Conservation (phyloP, 2,113 vertebrate species). For the Brachyhypopomus gauderio region DNA sequence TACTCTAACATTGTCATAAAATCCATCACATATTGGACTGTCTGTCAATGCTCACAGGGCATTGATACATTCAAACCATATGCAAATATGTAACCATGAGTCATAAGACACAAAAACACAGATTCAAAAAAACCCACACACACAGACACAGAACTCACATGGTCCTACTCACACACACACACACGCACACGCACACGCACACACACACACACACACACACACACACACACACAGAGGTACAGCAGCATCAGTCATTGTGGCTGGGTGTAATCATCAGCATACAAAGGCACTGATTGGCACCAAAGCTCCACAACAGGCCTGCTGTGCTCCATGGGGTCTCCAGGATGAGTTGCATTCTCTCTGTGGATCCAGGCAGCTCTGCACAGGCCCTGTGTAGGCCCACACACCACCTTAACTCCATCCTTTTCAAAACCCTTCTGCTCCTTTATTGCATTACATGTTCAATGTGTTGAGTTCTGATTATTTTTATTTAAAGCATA, state of each 20-base stretch:
- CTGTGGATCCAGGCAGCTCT: not conserved
- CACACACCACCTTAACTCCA: not conserved
- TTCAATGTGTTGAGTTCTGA: not conserved
- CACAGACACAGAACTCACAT: slow-evolving; percentile 19
- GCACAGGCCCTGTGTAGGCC: not conserved
- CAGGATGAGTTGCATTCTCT: not conserved
- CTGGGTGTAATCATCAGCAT: slow-evolving; percentile 36
- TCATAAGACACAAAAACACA: slow-evolving; percentile 4
- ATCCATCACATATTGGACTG: not conserved
- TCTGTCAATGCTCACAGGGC: not conserved
- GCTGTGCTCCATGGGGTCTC: slow-evolving; percentile 34
- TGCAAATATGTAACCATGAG: slow-evolving; percentile 3
- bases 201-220: slow-evolving; percentile 7
- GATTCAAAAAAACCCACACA: slow-evolving; percentile 10
- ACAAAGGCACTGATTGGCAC: slow-evolving; percentile 54
- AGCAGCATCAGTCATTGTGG: not conserved
- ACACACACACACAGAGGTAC: slow-evolving; percentile 6
- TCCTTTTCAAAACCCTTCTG: not conserved
- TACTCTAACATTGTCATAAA: not conserved
- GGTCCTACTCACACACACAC: slow-evolving; percentile 2
- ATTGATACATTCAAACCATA: not conserved
- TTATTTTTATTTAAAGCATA: not conserved
- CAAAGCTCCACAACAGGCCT: slow-evolving; percentile 43
- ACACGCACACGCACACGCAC: slow-evolving; percentile 14
- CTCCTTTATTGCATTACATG: not conserved